Evolutionary conservation across 2,888 invertebrate species (phyloP), one percentile per base, ranked within the genome.

Genomic region (Carterocephalus palaemon): DNA sequence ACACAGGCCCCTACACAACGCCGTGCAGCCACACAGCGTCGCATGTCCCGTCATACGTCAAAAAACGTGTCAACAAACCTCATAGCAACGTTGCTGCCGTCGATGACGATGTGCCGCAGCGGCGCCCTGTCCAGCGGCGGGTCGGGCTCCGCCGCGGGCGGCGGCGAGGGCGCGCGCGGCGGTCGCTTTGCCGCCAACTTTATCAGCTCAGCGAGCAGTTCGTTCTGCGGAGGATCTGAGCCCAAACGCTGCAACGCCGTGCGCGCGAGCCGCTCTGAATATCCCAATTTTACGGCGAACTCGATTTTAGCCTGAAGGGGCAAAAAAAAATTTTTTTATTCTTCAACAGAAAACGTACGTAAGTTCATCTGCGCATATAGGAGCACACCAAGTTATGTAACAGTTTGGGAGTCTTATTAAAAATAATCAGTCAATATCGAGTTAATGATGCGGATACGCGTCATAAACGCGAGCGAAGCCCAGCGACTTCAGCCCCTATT

Each of bases 81-180:
- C 94, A 97, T 95, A 22, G 97, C 97, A 10, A 97, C 95, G 75
- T 97, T 97, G 75, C 96, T 96, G 61, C 97, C 97, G 75, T 97
- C 97, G 50, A 97, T 94, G 53, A 97, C 96, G 52, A 97, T 92
- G 45, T 93, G 92, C 47, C 96, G 81, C 7, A 92, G 77, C 20
- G 77, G 73, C 8, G 80, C 81, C 2, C 78, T 60, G 17, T 86
- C 86, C 1, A 77, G 67, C 3, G 77, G 67, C 19, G 71, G 69
- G 46, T 79, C 75, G 4, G 74, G 76, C 45, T 77, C 80, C 0
- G 61, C 52, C 17, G 70, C 71, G 34, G 69, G 77, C 29, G 70
- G 67, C 20, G 85, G 83, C 1, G 80, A 73, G 16, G 65, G 62
- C 37, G 72, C 64, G 2, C 82, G 62, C 10, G 78, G 75, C 17